A percentile compares a stretch with the other conserved stretches of the same genome.
Evolutionary conservation across 1,140 invertebrate genomes (phyloP).

Genomic region (Cydia splendana): DNA sequence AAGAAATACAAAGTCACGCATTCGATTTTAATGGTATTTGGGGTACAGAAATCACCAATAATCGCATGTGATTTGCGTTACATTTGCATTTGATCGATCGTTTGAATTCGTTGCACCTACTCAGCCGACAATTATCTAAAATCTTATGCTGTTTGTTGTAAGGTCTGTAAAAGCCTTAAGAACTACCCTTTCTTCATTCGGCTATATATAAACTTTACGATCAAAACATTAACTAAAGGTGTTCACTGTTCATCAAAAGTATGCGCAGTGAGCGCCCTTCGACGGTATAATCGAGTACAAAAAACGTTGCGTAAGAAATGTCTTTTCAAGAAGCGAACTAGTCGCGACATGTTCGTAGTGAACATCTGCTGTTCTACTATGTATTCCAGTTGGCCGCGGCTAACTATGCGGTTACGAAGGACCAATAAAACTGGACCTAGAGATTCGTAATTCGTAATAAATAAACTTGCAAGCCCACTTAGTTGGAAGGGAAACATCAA

Average conservation of each 20-base stretch:
- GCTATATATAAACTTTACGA: neutral
- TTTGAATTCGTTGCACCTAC: too few species aligned
- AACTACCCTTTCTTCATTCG: neutral
- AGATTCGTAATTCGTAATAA: too few species aligned
- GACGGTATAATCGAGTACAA: neutral
- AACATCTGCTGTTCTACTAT: conserved; percentile 13
- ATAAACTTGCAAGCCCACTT: too few species aligned
- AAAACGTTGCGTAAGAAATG: conserved; percentile 20
- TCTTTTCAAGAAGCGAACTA: conserved; percentile 6
- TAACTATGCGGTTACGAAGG: neutral
- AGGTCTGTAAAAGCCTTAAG: neutral
- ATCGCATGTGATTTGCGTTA: too few species aligned
- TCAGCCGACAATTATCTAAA: too few species aligned
- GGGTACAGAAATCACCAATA: too few species aligned
- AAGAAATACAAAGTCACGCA: neutral
- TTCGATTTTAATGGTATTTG: neutral
- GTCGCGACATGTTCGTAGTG: conserved; percentile 8
- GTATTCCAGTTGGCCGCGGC: neutral
- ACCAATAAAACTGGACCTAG: neutral
- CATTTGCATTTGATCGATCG: too few species aligned
- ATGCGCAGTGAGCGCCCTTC: neutral
- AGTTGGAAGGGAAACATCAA: too few species aligned
- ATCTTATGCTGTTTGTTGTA: too few species aligned
- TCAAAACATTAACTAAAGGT: conserved; percentile 9
- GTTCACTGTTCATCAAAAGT: neutral